Conservation (phyloP, 2,113 vertebrate genomes). For the Acrocephalus kingi region DNA sequence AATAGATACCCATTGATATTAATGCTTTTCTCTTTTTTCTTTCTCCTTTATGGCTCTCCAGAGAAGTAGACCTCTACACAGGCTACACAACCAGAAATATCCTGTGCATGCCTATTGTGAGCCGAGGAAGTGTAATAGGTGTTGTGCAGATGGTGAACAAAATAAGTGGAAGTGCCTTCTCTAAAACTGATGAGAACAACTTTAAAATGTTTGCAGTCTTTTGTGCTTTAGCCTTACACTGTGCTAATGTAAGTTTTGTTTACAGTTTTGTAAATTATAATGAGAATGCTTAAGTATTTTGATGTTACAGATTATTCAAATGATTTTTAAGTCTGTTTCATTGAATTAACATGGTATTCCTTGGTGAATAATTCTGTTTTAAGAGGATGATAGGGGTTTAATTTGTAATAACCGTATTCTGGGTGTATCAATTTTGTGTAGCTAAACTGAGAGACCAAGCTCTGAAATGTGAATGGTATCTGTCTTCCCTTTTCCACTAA, state of each 20-base stretch:
- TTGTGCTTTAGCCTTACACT: conserved; percentile 98
- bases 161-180: conserved; percentile 97
- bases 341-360: not conserved
- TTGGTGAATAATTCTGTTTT: not conserved
- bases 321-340: not conserved
- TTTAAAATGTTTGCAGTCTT: conserved; percentile 99
- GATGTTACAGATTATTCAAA: not conserved
- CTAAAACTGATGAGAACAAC: conserved; percentile 99
- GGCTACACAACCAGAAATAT: conserved; percentile 98
- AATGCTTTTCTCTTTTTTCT: not conserved
- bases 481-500: not conserved
- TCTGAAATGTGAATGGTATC: not conserved
- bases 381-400: not conserved
- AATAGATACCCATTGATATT: not conserved
- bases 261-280: not conserved
- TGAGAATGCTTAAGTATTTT: not conserved
- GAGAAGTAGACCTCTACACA: conserved; percentile 97
- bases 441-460: not conserved
- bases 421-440: not conserved
- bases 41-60: conserved; percentile 46
- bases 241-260: conserved; percentile 92
- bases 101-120: conserved; percentile 99
- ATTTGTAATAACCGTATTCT: not conserved
- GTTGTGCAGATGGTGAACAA: conserved; percentile 99
- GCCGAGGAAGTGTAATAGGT: conserved; percentile 93